A percentile compares a stretch with the other conserved stretches of the same genome.
Conservation (phyloP, 2,113 vertebrate genomes). For the Numida meleagris region DNA sequence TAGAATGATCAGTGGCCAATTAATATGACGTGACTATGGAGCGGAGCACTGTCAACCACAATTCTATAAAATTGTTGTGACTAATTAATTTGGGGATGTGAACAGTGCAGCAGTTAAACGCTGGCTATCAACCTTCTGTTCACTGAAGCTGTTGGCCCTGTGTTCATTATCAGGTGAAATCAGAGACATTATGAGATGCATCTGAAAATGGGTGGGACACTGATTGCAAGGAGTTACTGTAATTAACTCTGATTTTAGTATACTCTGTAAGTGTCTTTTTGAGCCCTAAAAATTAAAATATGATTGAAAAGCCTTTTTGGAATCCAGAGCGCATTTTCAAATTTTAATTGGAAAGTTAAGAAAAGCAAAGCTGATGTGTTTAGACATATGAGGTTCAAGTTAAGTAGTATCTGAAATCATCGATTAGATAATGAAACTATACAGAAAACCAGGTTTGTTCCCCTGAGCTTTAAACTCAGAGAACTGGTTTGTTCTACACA, state of each 20-base stretch:
- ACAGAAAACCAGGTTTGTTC: neutral
- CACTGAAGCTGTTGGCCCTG: neutral
- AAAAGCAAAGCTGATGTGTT: neutral
- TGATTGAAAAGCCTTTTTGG: constrained; percentile 19
- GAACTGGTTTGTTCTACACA: no score
- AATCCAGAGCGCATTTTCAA: constrained; percentile 25
- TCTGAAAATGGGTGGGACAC: constrained; percentile 22
- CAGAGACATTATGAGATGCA: neutral
- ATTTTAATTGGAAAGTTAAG: constrained; percentile 31
- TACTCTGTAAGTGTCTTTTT: constrained; percentile 31
- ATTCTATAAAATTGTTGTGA: neutral
- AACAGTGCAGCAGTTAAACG: neutral
- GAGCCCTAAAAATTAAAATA: constrained; percentile 39
- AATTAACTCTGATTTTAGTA: constrained; percentile 49
- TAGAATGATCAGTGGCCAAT: neutral
- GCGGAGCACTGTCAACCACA: neutral
- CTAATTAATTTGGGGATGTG: neutral
- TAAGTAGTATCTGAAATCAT: neutral
- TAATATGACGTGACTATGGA: neutral
- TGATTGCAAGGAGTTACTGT: constrained; percentile 36
- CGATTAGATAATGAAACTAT: neutral
- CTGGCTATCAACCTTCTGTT: neutral
- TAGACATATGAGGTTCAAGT: neutral
- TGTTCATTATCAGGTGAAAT: neutral
- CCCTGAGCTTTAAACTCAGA: neutral